Evolutionary conservation across 92 coral and sea anemone species (phyloP).

Genomic region (Desmophyllum pertusum): DNA sequence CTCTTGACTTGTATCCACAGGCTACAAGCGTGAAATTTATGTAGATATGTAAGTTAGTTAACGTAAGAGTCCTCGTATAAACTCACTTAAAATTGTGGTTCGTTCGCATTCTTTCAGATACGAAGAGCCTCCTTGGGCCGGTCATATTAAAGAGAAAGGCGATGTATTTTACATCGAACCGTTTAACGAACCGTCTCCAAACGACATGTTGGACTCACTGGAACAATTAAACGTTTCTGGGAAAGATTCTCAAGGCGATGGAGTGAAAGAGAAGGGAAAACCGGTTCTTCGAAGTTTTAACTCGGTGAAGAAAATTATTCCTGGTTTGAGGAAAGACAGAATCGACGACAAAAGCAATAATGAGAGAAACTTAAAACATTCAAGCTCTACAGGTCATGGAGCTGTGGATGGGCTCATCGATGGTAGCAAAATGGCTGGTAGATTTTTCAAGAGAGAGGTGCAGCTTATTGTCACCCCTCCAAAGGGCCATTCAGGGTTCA

Average conservation of each 20-base stretch:
- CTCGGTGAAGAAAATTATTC: conserved; percentile 83
- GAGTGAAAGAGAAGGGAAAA: conserved; percentile 78
- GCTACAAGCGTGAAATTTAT: conserved; percentile 42
- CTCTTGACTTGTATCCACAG: conserved; percentile 17
- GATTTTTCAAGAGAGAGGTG: conserved; percentile 71
- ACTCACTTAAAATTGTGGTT: conserved; percentile 9
- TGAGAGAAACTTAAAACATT: conserved; percentile 69
- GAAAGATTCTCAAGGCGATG: conserved; percentile 34
- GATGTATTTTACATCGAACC: conserved; percentile 95
- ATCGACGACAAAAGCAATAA: conserved; percentile 73
- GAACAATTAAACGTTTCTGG: conserved; percentile 67
- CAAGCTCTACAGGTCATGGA: conserved; percentile 37
- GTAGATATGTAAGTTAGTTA: conserved; percentile 33
- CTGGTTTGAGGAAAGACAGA: conserved; percentile 76
- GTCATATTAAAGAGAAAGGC: conserved; percentile 90
- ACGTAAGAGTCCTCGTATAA: neutral
- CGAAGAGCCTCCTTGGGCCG: conserved; percentile 98
- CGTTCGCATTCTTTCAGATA: conserved; percentile 49
- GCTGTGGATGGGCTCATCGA: conserved; percentile 59
- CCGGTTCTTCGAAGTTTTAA: conserved; percentile 73
- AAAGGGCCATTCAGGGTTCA: conserved; percentile 75
- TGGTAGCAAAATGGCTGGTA: conserved; percentile 51
- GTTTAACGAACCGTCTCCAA: conserved; percentile 68
- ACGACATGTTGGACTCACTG: conserved; percentile 62
- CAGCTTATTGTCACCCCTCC: conserved; percentile 88